Evolutionary conservation across 1,140 invertebrate species (phyloP), one percentile per base, ranked within the genome.

Genomic region (Aporrectodea caliginosa): DNA sequence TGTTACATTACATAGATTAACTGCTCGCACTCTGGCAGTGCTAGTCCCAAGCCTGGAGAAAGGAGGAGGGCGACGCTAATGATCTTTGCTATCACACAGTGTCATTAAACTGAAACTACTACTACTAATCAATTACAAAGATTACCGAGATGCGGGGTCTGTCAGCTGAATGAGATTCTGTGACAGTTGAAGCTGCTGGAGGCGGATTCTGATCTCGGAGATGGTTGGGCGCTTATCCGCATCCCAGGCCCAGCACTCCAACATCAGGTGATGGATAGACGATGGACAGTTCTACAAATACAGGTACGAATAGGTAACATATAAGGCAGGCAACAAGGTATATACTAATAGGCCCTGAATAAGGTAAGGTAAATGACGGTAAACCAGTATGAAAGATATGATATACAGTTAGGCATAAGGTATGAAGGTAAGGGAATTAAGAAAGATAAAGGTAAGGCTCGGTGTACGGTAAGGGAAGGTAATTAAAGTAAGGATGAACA

Each of bases 191-290:
- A 93, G 92, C 80, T 91, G 92, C 0, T 92, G 92, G 31, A 97
- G 88, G 81, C 93, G 92, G 78, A 94, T 94, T 0, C 94, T 92
- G 35, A 96, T 92, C 86, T 93, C 92, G 0, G 90, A 90, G 0
- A 94, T 93, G 12, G 91, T 90, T 1, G 94, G 93, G 1, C 95
- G 90, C 79, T 92, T 90, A 33, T 90, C 90, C 22, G 91, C 88
- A 30, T 93, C 92, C 72, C 89, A 89, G 34, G 90, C 90, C 93
- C 94, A 95, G 87, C 94, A 96, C 1, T 91, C 91, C 82, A 91
- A 90, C 75, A 96, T 91, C 69, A 96, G 87, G 34, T 88, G 90
- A 87, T 58, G 88, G 68, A 85, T 84, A 71, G 29, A 71, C 29
- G 32, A 71, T 30, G 16, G 31, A 1, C 27, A 71, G 32, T 16